Conservation (phyloP, 1,140 invertebrate genomes). For the Brachionus plicatilis region DNA sequence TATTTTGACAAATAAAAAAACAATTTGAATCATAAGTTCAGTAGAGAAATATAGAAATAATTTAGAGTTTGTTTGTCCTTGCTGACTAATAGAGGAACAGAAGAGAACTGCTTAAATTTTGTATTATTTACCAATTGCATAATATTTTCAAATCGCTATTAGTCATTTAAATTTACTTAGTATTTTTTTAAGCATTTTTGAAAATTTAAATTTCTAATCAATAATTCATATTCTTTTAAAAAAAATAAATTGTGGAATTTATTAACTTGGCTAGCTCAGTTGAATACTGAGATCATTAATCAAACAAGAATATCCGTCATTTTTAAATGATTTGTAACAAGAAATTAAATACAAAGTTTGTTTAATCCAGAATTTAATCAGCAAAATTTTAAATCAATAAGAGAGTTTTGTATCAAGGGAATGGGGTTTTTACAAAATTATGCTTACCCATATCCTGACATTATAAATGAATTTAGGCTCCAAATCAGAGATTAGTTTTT, state of each 20-base stretch:
- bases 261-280: too few species aligned
- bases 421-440: background rate
- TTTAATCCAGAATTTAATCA: background rate
- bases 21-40: too few species aligned
- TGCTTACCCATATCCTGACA: background rate
- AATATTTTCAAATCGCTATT: background rate
- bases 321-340: background rate
- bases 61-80: too few species aligned
- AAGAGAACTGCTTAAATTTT: background rate
- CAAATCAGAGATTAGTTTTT: background rate
- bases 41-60: too few species aligned
- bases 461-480: background rate
- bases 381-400: background rate
- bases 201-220: background rate
- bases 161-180: background rate
- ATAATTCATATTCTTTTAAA: background rate
- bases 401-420: background rate
- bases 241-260: too few species aligned
- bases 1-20: too few species aligned
- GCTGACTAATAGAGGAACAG: background rate
- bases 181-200: background rate
- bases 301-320: background rate
- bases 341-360: background rate
- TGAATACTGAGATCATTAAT: background rate
- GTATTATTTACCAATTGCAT: background rate